Conservation (phyloP, 2,113 vertebrate species). For the Cryptotis parvus region DNA sequence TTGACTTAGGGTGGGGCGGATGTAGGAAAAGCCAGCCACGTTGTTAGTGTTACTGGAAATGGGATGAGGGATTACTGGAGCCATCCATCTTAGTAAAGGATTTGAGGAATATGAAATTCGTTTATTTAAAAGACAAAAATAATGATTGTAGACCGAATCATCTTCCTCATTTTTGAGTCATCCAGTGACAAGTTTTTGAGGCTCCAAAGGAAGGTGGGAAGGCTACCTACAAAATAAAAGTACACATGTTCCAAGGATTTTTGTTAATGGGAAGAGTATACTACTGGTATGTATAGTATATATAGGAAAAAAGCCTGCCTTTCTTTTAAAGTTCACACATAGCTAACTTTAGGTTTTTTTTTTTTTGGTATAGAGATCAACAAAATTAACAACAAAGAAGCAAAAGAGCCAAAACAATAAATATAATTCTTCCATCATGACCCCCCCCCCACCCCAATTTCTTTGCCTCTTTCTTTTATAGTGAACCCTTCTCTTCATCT, state of each 20-base stretch:
- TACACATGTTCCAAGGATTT: not conserved
- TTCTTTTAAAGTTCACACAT: not conserved
- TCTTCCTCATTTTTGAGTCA: not conserved
- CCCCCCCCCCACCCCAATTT: too few species aligned
- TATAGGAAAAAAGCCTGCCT: not conserved
- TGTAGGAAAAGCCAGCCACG: slow-evolving; percentile 85
- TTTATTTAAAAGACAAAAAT: slow-evolving; percentile 45
- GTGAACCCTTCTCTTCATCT: rapidly evolving
- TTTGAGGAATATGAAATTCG: slow-evolving; percentile 65
- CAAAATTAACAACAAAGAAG: not conserved
- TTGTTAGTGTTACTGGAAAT: slow-evolving; percentile 89
- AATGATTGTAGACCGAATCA: slow-evolving; percentile 13
- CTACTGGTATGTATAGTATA: not conserved
- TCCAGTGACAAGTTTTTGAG: rapidly evolving
- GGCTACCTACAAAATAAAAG: not conserved
- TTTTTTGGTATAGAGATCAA: not conserved
- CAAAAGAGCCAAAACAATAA: not conserved
- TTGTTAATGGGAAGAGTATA: not conserved
- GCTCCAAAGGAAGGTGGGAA: not conserved
- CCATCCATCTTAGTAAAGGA: slow-evolving; percentile 76
- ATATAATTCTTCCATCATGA: not conserved
- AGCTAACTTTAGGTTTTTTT: not conserved
- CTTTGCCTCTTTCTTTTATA: not conserved
- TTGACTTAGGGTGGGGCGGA: slow-evolving; percentile 82
- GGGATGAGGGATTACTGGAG: slow-evolving; percentile 80